phyloP scores from a whole-genome alignment of 2,888 invertebrate genomes.

The Lasioglossum lativentre region DNA sequence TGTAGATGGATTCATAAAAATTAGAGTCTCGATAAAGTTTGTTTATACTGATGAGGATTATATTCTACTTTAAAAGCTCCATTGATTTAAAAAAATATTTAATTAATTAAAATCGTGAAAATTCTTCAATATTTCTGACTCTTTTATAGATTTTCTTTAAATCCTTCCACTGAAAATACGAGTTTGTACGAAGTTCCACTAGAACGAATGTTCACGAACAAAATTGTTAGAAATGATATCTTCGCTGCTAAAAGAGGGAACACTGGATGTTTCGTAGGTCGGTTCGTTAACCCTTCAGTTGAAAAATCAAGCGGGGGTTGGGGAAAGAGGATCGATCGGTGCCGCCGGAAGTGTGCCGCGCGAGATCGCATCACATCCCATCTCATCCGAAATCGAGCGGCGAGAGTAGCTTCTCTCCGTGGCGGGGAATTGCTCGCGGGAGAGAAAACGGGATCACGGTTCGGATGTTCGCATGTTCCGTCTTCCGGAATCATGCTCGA shows the following conservation, averaged over 20 bases:
- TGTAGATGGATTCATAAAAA: not conserved
- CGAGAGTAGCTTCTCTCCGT: not conserved
- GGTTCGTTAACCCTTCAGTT: not conserved
- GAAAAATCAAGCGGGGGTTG: not conserved
- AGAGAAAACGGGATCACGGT: constrained; percentile 4
- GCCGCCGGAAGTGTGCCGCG: constrained; percentile 28
- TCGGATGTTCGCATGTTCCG: not conserved
- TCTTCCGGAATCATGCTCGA: constrained; percentile 18
- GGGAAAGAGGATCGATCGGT: constrained; percentile 7
- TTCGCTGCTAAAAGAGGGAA: not conserved
- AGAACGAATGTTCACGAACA: not conserved
- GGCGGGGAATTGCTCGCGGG: not conserved
- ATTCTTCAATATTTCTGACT: too few relatives aligned
- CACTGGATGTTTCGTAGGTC: not conserved
- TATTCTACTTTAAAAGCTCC: too few relatives aligned
- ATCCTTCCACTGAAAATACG: not conserved
- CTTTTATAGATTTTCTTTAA: not conserved
- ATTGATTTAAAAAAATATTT: too few relatives aligned
- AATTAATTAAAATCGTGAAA: too few relatives aligned
- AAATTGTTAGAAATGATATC: not conserved
- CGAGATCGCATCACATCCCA: constrained; percentile 34
- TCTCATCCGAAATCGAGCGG: constrained; percentile 32
- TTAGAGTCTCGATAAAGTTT: not conserved
- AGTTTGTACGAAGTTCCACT: not conserved
- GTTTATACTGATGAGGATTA: not conserved